Base-by-base conservation (phyloP, 1,140 invertebrate species). In the Saccostrea glomerata region DNA sequence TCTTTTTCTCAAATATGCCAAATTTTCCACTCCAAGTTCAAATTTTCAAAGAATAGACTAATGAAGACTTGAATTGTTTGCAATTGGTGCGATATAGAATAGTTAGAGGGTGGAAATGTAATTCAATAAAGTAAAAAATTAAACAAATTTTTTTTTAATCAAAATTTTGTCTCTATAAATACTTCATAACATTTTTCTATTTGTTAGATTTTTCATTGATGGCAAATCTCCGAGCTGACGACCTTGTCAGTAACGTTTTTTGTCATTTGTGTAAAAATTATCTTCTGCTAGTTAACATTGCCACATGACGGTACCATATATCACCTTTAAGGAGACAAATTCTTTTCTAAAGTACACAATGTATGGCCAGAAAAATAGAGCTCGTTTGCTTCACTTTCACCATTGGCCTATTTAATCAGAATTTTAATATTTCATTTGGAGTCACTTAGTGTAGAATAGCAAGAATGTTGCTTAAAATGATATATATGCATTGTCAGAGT, bases 211-310 rank as follows among this genome's bases (percentile, higher is more conserved):
- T 47, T 47, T 47, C 9, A 47, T 47, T 47, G 47, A 47, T 47
- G 9, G 47, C 47, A 47, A 47, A 47, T 6, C 58, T 20, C 58
- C 6, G 17, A 20, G 17, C 58, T 77, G 70, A 77, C 70, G 12
- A 77, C 4, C 25, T 77, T 25, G 70, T 30, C 25, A 25, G 70
- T 36, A 30, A 25, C 13, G 30, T 30, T 77, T n/a, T 77, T 77
- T 15, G 70, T 77, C 9, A 77, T 36, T 77, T 77, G 70, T 77
- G 25, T 77, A 77, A 77, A 77, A 30, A 40, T 47, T 77, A 77
- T 30, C 23, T 30, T 30, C 23, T 30, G 25, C 23, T 77, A 36
- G 12, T 77, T 36, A 77, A 77, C 70, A 77, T 2, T 36, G 70
- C 11, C 70, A 77, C 25, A 15, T 30, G 25, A 30, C 23, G 30